phyloP scores from a whole-genome alignment of 2,113 vertebrate species.

The Oceanites oceanicus region DNA sequence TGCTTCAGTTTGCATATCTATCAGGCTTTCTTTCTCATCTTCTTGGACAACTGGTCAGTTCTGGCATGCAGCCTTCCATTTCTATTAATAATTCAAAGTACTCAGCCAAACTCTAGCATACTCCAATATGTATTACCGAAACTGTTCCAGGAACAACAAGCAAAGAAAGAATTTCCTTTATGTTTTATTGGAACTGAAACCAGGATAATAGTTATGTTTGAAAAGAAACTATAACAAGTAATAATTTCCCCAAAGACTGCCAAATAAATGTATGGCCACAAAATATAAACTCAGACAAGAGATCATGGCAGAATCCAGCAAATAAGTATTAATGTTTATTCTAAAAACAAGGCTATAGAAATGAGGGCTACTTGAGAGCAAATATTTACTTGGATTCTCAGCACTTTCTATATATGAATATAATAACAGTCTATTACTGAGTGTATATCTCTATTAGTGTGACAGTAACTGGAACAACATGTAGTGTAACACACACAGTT shows the following conservation, averaged over 20 bases:
- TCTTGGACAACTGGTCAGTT: conserved; percentile 7
- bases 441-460: not conserved
- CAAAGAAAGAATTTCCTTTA: conserved; percentile 13
- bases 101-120: not conserved
- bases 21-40: not conserved
- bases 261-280: not conserved
- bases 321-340: conserved; percentile 7
- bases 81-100: conserved; percentile 56
- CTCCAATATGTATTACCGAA: not conserved
- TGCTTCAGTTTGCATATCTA: not conserved
- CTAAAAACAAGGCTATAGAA: not conserved
- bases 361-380: not conserved
- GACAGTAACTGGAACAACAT: not conserved
- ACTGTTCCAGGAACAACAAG: not conserved
- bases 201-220: not conserved
- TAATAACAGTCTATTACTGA: not conserved
- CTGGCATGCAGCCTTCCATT: not conserved
- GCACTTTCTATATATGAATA: not conserved
- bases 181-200: conserved; percentile 6
- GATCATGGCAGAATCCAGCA: not conserved
- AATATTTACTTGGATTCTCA: conserved; percentile 20
- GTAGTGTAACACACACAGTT: not conserved
- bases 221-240: not conserved
- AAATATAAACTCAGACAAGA: not conserved
- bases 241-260: not conserved